A percentile compares a stretch with the other conserved stretches of the same genome.
phyloP scores from a whole-genome alignment of 2,797 vertebrate genomes.

The Staurois parvus region DNA sequence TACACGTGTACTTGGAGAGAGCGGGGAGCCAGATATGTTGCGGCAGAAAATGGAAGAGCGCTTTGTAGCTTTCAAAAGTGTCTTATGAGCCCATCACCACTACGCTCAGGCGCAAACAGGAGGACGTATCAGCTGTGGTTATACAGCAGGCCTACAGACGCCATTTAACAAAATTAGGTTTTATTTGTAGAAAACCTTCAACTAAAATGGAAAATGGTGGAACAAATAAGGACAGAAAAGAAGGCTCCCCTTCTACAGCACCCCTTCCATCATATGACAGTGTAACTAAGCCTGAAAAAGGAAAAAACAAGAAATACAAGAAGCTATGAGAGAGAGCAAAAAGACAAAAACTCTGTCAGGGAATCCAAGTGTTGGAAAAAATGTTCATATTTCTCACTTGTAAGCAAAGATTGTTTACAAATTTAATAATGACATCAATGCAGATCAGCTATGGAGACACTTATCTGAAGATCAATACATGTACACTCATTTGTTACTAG shows the following conservation, averaged over 20 bases:
- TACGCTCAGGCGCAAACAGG: constrained; percentile 95
- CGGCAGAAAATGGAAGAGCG: constrained; percentile 99
- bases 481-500: too few relatives aligned
- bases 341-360: constrained; percentile 96
- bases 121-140: constrained; percentile 90
- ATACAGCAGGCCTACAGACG: constrained; percentile 93
- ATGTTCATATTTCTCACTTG: constrained; percentile 86
- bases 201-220: constrained; percentile 92
- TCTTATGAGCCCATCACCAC: constrained; percentile 99
- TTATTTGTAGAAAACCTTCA: constrained; percentile 84
- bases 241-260: constrained; percentile 94
- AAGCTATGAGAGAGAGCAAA: constrained; percentile 91
- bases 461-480: constrained; percentile 89
- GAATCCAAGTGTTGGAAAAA: constrained; percentile 92
- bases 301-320: constrained; percentile 92
- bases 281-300: constrained; percentile 97
- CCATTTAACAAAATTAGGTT: constrained; percentile 88
- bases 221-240: constrained; percentile 91
- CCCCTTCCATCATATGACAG: constrained; percentile 98
- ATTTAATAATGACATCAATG: constrained; percentile 87
- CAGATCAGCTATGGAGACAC: constrained; percentile 90
- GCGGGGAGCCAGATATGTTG: constrained; percentile 95
- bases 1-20: constrained; percentile 96
- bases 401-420: constrained; percentile 97
- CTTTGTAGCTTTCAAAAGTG: constrained; percentile 98